Conservation (phyloP, 2,113 vertebrate species). For the Nothoprocta pentlandii region DNA sequence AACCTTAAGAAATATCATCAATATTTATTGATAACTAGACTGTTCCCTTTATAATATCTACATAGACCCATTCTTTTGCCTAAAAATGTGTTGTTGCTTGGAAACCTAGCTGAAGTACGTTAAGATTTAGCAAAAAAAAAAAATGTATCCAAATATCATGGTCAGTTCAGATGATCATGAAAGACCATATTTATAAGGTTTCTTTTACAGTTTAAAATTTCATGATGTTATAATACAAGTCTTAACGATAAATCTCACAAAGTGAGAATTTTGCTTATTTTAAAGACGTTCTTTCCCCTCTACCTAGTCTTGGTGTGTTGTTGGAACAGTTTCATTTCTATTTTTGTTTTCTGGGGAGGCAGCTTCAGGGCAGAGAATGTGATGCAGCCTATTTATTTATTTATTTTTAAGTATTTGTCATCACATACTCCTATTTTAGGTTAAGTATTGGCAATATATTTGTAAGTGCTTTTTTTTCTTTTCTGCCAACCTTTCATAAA, state of each 20-base stretch:
- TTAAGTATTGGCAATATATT: neutral
- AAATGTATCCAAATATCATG: neutral
- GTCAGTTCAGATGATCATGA: slow-evolving; percentile 10
- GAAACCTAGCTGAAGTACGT: slow-evolving; percentile 51
- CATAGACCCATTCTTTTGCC: slow-evolving; percentile 40
- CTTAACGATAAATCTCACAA: neutral
- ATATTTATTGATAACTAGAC: neutral
- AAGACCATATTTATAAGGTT: neutral
- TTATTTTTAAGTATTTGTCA: neutral
- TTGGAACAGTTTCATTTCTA: neutral
- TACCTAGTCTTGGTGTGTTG: neutral
- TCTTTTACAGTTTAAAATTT: slow-evolving; percentile 49
- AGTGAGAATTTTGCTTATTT: neutral
- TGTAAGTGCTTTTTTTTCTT: neutral
- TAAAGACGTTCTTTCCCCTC: neutral
- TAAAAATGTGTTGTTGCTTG: slow-evolving; percentile 63
- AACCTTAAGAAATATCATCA: neutral
- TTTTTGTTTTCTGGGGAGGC: neutral
- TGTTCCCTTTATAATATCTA: slow-evolving; percentile 32
- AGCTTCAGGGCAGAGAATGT: neutral
- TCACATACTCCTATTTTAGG: neutral
- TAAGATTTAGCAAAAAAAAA: slow-evolving; percentile 22
- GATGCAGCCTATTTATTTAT: neutral
- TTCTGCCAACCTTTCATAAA: neutral
- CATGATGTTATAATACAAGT: neutral